These are phyloP conservation scores for Halcyon leucocephala DNA, from an alignment of 2,797 vertebrate genomes.

Conservation along the genomic window DNA sequence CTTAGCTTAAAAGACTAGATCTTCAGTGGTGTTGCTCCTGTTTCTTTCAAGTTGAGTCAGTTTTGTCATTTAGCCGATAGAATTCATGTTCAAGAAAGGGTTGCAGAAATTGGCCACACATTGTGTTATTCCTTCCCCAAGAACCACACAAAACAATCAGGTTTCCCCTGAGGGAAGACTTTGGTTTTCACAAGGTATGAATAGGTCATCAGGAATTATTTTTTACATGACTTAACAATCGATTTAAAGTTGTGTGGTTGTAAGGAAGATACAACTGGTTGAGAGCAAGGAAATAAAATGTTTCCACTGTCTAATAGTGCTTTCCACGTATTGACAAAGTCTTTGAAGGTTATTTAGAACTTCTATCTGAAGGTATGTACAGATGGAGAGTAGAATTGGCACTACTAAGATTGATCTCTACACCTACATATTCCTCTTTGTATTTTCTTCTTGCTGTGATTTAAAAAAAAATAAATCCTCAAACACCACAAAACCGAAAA, in stretches of 20 bases:
- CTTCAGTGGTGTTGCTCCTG: fast-evolving
- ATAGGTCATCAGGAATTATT: background rate
- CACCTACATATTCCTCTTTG: background rate
- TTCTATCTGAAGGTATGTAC: background rate
- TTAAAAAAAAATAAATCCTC: background rate
- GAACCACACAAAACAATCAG: background rate
- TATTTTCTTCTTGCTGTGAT: background rate
- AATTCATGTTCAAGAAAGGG: background rate
- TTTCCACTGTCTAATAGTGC: background rate
- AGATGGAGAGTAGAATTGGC: background rate
- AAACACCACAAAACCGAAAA: background rate
- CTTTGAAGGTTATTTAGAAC: background rate
- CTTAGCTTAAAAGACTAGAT: background rate
- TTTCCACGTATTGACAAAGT: background rate
- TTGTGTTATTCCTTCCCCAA: background rate
- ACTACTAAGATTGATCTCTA: background rate
- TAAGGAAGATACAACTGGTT: background rate
- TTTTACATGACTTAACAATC: background rate
- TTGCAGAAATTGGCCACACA: background rate
- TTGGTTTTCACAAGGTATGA: background rate
- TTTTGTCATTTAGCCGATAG: background rate
- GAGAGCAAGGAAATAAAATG: background rate
- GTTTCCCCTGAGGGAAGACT: background rate
- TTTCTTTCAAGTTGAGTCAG: background rate
- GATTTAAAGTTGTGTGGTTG: background rate